Percentiles rank a stretch among this genome's conserved stretches.
Conservation (phyloP, 2,113 vertebrate species). For the Elgaria multicarinata region DNA sequence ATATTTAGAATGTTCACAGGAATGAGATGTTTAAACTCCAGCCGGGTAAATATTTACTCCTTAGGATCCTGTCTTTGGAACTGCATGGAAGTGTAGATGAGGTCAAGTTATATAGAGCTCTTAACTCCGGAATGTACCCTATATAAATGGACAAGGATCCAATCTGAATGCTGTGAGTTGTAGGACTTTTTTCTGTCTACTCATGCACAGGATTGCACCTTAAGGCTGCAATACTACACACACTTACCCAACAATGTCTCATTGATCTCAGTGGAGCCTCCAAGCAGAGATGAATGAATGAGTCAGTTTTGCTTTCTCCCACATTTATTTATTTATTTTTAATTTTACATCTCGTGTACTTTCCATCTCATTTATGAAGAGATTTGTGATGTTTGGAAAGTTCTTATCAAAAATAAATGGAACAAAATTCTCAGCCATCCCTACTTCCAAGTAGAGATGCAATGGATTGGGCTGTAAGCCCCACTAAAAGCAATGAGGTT, state of each 20-base stretch:
- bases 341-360: too few relatives aligned
- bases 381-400: too few relatives aligned
- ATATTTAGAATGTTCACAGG: constrained; percentile 45
- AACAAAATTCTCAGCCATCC: too few relatives aligned
- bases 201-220: not conserved
- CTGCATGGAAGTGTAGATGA: not conserved
- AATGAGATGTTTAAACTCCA: constrained; percentile 47
- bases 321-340: too few relatives aligned
- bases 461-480: too few relatives aligned
- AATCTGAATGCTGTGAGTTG: too few relatives aligned
- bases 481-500: too few relatives aligned
- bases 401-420: too few relatives aligned
- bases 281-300: not conserved
- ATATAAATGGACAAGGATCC: not conserved
- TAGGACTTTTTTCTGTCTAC: not conserved
- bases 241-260: not conserved
- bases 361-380: too few relatives aligned
- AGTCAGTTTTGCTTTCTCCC: too few relatives aligned
- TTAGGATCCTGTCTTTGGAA: constrained; percentile 5
- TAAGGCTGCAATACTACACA: not conserved
- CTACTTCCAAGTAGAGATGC: too few relatives aligned
- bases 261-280: not conserved
- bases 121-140: not conserved
- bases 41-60: constrained; percentile 50
- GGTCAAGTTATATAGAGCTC: not conserved